Evolutionary conservation across 2,797 vertebrate species (phyloP).

Genomic region (Sebastes jordani): DNA sequence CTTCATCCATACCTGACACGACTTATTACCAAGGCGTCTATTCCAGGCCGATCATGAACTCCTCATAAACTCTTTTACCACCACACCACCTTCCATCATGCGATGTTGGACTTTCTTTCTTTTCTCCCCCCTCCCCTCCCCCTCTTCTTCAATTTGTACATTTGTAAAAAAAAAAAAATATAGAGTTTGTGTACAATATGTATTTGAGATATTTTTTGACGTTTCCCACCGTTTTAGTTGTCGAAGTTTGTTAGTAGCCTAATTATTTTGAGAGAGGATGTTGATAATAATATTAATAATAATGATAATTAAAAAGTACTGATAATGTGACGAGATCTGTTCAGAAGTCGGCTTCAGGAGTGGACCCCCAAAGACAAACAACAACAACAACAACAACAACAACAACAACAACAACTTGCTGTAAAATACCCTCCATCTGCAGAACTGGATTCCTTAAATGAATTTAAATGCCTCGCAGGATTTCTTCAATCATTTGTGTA

Average conservation of each 20-base stretch:
- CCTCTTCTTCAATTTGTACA: constrained; percentile 77
- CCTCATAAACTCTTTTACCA: constrained; percentile 83
- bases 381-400: constrained; percentile 24
- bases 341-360: constrained; percentile 82
- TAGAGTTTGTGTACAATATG: constrained; percentile 86
- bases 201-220: constrained; percentile 85
- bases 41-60: constrained; percentile 98
- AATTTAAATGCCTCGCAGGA: constrained; percentile 84
- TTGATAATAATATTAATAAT: constrained; percentile 62
- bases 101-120: constrained; percentile 64
- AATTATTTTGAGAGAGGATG: constrained; percentile 83
- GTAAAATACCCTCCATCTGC: constrained; percentile 79
- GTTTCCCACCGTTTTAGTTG: constrained; percentile 86
- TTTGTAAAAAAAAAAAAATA: constrained; percentile 85
- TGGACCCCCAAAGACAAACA: constrained; percentile 84
- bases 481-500: constrained; percentile 94
- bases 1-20: constrained; percentile 91
- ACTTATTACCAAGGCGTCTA: constrained; percentile 98
- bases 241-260: constrained; percentile 85
- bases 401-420: constrained; percentile 40
- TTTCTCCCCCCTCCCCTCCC: constrained; percentile 17
- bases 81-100: background rate
- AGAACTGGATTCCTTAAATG: constrained; percentile 79
- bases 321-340: constrained; percentile 83
- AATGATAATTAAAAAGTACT: constrained; percentile 44